Evolutionary conservation across 2,113 vertebrate genomes (phyloP).

Genomic region (Atherinomorus stipes): DNA sequence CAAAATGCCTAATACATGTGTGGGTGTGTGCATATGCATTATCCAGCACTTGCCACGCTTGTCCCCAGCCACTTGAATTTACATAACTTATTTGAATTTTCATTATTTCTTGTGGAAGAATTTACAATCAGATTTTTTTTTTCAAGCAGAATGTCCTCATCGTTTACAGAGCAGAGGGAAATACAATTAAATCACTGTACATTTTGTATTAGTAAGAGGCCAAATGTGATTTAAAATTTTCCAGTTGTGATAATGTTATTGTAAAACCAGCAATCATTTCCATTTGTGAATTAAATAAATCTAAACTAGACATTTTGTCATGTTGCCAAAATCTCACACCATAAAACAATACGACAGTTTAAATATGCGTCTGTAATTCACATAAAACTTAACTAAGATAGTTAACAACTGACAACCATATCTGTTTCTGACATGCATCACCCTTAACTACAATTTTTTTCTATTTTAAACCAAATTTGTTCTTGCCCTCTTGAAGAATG

Average conservation of each 20-base stretch:
- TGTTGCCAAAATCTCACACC: no score
- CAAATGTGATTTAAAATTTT: conserved; percentile 32
- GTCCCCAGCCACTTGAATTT: conserved; percentile 73
- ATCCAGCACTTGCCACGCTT: conserved; percentile 62
- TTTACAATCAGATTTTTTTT: conserved; percentile 68
- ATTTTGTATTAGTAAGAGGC: conserved; percentile 42
- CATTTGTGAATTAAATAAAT: no score
- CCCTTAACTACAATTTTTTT: no score
- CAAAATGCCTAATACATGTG: conserved; percentile 31
- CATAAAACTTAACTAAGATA: no score
- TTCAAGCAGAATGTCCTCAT: conserved; percentile 13
- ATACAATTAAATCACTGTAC: conserved; percentile 45
- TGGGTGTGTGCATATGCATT: conserved; percentile 13
- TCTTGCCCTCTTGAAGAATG: no score
- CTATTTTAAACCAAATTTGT: no score
- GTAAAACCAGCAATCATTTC: no score
- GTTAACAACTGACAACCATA: no score
- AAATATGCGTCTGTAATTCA: no score
- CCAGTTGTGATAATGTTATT: conserved; percentile 18
- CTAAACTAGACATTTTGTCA: no score
- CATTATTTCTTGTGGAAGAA: conserved; percentile 68
- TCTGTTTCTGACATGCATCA: no score
- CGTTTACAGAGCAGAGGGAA: conserved; percentile 33
- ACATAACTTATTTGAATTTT: conserved; percentile 75
- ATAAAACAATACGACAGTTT: no score